Evolutionary conservation across 2,113 vertebrate genomes (phyloP), one percentile per base, ranked within the genome.

Genomic region (Corvus hawaiiensis): DNA sequence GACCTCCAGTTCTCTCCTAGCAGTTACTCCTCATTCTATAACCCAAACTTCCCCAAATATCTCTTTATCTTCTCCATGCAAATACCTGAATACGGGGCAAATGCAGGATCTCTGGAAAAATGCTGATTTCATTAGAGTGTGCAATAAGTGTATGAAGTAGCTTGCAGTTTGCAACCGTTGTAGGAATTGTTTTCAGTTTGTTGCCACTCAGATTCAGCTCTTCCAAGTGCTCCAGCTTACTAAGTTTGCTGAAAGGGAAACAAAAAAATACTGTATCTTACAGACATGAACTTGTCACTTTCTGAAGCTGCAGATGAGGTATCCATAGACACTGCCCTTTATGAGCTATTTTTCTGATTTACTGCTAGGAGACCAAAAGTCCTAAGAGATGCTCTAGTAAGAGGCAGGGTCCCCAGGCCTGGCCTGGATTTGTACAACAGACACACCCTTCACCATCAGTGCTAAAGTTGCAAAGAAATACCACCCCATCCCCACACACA

Each of bases 131-230:
- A 94, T 99, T 99, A 78, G 99, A 99, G 96, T 99, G 99, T 75
- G 99, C 98, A 35, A 98, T 98, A 81, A 99, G 99, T 6, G 99
- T 99, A 95, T 99, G 99, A 77, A 99, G 98, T 56, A 98, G 98
- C 96, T 99, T 99, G 97, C 99, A 99, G 98, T 98, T 99, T 84
- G 99, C 98, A 93, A 99, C 98, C 2, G 99, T 99, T 77, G 99
- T 99, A 64, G 99, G 99, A 96, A 99, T 98, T 23, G 98, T 98
- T 98, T 99, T 99, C 91, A 99, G 98, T 87, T 99, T 99, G 98
- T 99, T 99, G 69, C 99, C 99, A 88, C 99, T 99, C 83, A 99
- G 96, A 96, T 99, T 99, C 63, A 99, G 97, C 97, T 99, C 99
- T 96, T 99, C 99, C 95, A 99, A 97, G 35, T 98, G 97, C 89